Percentiles rank a stretch among this genome's conserved stretches.
Conservation (phyloP, 1,140 invertebrate genomes). For the Brachionus calyciflorus region DNA sequence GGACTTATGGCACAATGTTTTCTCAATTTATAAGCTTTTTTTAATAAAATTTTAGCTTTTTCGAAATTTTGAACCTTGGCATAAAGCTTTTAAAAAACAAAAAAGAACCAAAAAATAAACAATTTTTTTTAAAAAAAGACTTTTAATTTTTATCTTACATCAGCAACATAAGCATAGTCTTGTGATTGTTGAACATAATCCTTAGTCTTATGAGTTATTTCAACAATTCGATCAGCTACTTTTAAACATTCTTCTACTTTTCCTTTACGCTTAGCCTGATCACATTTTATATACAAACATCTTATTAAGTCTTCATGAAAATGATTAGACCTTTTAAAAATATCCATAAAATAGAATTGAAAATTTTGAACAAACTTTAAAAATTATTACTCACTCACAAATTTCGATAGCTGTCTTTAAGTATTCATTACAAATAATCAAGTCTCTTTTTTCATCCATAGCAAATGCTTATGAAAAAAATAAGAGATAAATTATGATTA, state of each 20-base stretch:
- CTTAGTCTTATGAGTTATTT: conserved; percentile 37
- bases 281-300: conserved; percentile 46
- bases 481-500: neutral
- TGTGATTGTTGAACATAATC: conserved; percentile 42
- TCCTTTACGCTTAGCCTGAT: conserved; percentile 36
- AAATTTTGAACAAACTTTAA: neutral
- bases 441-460: conserved; percentile 45
- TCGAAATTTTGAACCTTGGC: conserved; percentile 45
- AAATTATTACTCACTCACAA: neutral
- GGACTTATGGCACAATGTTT: neutral
- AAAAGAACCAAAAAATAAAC: neutral
- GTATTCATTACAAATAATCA: conserved; percentile 43
- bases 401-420: conserved; percentile 36
- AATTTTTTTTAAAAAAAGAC: neutral
- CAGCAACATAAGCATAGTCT: conserved; percentile 34
- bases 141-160: conserved; percentile 4
- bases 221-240: conserved; percentile 38
- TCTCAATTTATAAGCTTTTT: conserved; percentile 39
- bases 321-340: neutral
- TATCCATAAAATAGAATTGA: no score
- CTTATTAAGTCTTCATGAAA: conserved; percentile 40
- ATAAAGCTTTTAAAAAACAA: conserved; percentile 14
- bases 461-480: conserved; percentile 14
- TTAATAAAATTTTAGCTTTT: conserved; percentile 38
- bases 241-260: conserved; percentile 13